Evolutionary conservation across 2,797 vertebrate genomes (phyloP), one percentile per base, ranked within the genome.

Genomic region (Trachurus trachurus): DNA sequence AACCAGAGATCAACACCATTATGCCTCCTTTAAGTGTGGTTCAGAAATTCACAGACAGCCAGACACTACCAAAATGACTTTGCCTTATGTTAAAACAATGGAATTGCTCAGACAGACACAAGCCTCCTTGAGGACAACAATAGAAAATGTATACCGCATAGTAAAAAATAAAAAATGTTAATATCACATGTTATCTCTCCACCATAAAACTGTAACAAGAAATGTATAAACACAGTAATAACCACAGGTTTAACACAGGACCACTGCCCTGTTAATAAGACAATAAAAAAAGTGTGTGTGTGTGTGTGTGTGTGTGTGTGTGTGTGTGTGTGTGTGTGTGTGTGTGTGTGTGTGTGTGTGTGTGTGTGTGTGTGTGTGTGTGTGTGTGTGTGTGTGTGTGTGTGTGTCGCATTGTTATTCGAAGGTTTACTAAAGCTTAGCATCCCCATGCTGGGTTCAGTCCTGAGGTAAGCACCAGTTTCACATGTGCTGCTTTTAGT

Each of bases 391-490:
- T 74, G 52, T 75, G 44, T 78, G 62, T 75, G 57, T 81, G 68
- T 34, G 31, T 34, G 4, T 34, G 65, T 66, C 57, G 75, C 47
- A 57, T 62, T 77, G 74, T 80, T 79, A 68, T 78, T 83, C 26
- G 44, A 80, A 86, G 73, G 70, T 84, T 91, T 89, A 90, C 87
- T 87, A 91, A 94, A 94, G 92, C 88, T 86, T 94, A 91, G 89
- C 90, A 74, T 92, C 91, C 92, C 93, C 90, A 89, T 88, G 82
- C 84, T 91, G 87, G 91, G 92, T 92, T 93, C 91, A 94, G 93
- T 95, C 95, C 94, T 96, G 95, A 96, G 95, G 94, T 95, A 94
- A 94, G 92, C 94, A 94, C 93, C 93, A 92, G 91, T 93, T 94
- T 94, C 86, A 93, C 90, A 88, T 91, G 92, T 78, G 64, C 90